Conservation (phyloP, 2,113 vertebrate genomes). For the Pipra filicauda region DNA sequence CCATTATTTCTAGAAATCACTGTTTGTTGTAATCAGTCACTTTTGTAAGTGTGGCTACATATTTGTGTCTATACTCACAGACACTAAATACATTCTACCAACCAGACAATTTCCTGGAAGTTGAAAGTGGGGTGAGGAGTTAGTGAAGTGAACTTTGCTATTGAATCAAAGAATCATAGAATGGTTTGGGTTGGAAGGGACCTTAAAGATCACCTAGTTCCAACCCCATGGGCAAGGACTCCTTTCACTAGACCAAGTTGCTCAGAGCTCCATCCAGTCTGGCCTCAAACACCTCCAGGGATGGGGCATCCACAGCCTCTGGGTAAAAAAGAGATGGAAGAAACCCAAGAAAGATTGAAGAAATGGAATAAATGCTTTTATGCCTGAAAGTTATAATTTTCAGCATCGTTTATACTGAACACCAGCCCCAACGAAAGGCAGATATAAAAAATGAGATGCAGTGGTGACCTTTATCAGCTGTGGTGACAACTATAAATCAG, state of each 20-base stretch:
- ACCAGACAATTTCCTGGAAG: background rate
- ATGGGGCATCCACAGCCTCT: background rate
- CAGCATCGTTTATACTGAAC: constrained; percentile 12
- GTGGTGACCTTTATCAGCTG: constrained; percentile 72
- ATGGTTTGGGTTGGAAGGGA: background rate
- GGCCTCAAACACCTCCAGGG: background rate
- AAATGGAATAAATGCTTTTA: constrained; percentile 24
- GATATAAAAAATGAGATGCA: constrained; percentile 65
- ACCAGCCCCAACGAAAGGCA: background rate
- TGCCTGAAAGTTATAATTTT: constrained; percentile 34
- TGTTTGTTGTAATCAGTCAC: background rate
- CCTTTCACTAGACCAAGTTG: background rate
- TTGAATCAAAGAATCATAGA: background rate
- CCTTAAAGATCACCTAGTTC: background rate
- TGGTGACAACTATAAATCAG: constrained; percentile 71
- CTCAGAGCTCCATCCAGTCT: background rate
- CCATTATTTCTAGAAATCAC: background rate
- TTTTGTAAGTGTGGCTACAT: background rate
- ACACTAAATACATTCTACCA: background rate
- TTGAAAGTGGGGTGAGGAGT: background rate
- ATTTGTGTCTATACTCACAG: background rate
- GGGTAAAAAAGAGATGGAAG: background rate
- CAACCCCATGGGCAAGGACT: background rate
- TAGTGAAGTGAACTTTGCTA: background rate
- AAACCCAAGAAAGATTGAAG: background rate